Evolutionary conservation across 1,140 invertebrate genomes (phyloP).

Genomic region (Atta colombica): DNA sequence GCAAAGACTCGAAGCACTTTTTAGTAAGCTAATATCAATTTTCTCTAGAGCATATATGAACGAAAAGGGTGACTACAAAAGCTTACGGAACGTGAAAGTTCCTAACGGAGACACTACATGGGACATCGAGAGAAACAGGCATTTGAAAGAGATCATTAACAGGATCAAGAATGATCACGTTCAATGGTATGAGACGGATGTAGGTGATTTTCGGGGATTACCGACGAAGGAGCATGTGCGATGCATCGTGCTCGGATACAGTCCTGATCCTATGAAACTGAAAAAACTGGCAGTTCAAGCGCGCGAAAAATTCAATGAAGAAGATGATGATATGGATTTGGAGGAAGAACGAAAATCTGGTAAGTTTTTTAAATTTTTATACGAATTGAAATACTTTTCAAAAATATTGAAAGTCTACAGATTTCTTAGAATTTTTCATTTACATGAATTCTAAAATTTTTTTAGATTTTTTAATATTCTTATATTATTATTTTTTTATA

Average conservation of each 20-base stretch:
- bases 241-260: conserved; percentile 83
- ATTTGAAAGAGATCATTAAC: conserved; percentile 74
- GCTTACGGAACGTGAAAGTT: conserved; percentile 76
- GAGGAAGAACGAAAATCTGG: conserved; percentile 3
- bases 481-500: no score
- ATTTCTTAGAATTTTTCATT: no score
- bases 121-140: conserved; percentile 83
- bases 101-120: conserved; percentile 76
- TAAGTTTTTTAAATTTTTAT: no score
- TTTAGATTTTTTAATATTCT: no score
- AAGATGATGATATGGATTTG: conserved; percentile 43
- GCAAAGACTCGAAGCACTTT: neutral
- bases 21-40: conserved; percentile 18
- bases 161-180: conserved; percentile 76
- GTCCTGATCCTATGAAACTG: conserved; percentile 80
- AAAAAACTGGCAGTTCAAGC: conserved; percentile 78
- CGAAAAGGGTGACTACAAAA: conserved; percentile 80
- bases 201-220: conserved; percentile 76
- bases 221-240: conserved; percentile 81
- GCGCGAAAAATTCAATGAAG: conserved; percentile 72
- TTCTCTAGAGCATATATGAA: conserved; percentile 74
- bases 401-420: no score
- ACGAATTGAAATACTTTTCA: no score
- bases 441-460: no score
- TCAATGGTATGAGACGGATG: conserved; percentile 81